Base-by-base conservation (phyloP, 2,113 vertebrate species). In the Passerina amoena region DNA sequence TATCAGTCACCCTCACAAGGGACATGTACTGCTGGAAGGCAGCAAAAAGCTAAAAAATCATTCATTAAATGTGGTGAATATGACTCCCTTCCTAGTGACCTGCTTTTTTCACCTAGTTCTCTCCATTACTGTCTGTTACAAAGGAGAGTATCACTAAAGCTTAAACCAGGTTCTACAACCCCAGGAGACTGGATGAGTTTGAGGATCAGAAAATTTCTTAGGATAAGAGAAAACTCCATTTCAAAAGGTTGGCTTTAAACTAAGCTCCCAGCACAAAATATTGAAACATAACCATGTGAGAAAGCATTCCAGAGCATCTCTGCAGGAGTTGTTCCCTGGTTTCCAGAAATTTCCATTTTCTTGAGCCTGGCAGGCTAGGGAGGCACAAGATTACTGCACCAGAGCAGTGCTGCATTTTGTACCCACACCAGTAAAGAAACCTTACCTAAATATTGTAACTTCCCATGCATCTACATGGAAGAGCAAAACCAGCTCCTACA, bases 1-100 rank as follows among this genome's bases (percentile, higher is more conserved):
- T 9, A 30, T 30, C 57, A 33, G 51, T n/a, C 2, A 0, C 45
- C 66, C 21, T 6, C 2, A 3, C 56, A 19, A 14, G 20, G 56
- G 40, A 12, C 21, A 11, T 0, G 0, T 21, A 2, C 33, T 30
- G 42, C 25, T 17, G 47, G 8, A 37, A 78, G 42, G 56, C 40
- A 76, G 27, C 42, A 59, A n/a, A 66, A 2, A 56, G 23, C 23
- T 45, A 7, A 2, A 2, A 9, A 24, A 33, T 47, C 5, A 2
- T 37, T 31, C 27, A 14, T n/a, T 56, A 56, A 60, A 35, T 33
- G 3, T 31, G 1, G 21, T 21, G 25, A 19, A 11, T 12, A 13
- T 4, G 14, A 65, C 20, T 47, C 13, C 20, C 17, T 27, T 42
- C 22, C 22, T 42, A 31, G 10, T 4, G 9, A 66, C 19, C n/a